A percentile compares a stretch with the other conserved stretches of the same genome.
phyloP scores from a whole-genome alignment of 2,888 invertebrate species.

The Limnephilus rhombicus region DNA sequence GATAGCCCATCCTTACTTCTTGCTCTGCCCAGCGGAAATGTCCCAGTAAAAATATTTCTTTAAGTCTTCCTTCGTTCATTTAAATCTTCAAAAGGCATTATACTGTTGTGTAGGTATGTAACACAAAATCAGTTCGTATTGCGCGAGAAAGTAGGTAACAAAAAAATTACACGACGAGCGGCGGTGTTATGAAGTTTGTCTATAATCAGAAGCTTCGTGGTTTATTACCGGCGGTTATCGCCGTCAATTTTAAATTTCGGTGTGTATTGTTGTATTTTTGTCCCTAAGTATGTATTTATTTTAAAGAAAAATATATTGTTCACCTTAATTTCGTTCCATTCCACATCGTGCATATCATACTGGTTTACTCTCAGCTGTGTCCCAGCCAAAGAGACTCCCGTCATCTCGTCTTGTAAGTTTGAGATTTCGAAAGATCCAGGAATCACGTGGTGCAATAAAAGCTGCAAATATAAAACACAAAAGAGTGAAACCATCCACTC shows the following conservation, averaged over 20 bases:
- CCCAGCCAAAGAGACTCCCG: constrained; percentile 91
- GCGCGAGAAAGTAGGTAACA: too few relatives aligned
- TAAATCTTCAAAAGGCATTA: too few relatives aligned
- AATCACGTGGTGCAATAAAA: constrained; percentile 91
- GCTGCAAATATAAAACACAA: constrained; percentile 73
- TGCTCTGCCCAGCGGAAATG: too few relatives aligned
- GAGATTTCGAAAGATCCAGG: constrained; percentile 90
- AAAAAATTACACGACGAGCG: too few relatives aligned
- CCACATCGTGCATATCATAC: constrained; percentile 91
- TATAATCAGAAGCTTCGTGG: background rate
- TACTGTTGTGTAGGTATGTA: too few relatives aligned
- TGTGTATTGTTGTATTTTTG: background rate
- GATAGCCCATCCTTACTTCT: too few relatives aligned
- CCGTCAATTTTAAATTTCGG: too few relatives aligned
- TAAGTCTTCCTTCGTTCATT: too few relatives aligned
- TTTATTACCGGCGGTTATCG: background rate
- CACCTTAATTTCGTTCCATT: constrained; percentile 92
- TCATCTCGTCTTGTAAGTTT: constrained; percentile 92
- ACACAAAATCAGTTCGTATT: too few relatives aligned
- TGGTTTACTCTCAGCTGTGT: constrained; percentile 92
- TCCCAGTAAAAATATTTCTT: too few relatives aligned
- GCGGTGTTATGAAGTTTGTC: background rate
- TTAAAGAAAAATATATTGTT: constrained; percentile 65
- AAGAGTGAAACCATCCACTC: background rate
- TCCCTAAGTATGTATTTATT: background rate